Evolutionary conservation across 2,888 invertebrate genomes (phyloP), one percentile per base, ranked within the genome.

Genomic region (Temnothorax rugatulus): DNA sequence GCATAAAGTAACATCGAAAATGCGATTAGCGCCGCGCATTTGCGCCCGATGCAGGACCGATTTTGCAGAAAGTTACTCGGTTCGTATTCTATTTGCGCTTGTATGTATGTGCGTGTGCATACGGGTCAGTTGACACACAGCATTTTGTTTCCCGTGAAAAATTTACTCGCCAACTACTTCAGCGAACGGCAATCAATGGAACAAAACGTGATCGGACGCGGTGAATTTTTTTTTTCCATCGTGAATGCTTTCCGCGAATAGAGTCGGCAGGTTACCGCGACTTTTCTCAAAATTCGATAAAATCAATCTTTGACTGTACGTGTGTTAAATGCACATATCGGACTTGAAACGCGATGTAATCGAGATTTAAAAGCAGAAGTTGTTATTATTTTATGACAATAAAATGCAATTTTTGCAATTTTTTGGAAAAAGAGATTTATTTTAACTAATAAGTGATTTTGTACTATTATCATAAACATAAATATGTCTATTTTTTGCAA

Each of bases 11-110:
- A 64, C 82, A 64, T 83, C 82, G 82, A 84, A 90, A 89, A 90
- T 88, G 85, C 86, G 82, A 90, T 90, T 88, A 89, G 82, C 89
- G 83, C 79, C 47, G 82, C 61, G 38, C 84, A 81, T 84, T 82
- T 84, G 79, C 83, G 61, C 13, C 73, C 52, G 4, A 66, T 34
- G 38, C 50, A 50, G 75, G 38, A 76, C 11, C 75, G 47, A 64
- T 76, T 76, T 64, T 64, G 75, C 21, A 29, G 44, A 47, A 61
- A 61, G 61, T 76, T 64, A 59, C 38, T 59, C 38, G 15, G 73
- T 73, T 44, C 61, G 74, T 29, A 61, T 74, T 74, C 44, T 44
- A 61, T 74, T 74, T 44, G 63, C 44, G 44, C 3, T 61, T 74
- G 21, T 59, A n/a, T 29, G 29, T 29, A 29, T 29, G 29, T 29